Base-by-base conservation (phyloP, 2,113 vertebrate species). In the Megaptera novaeangliae region DNA sequence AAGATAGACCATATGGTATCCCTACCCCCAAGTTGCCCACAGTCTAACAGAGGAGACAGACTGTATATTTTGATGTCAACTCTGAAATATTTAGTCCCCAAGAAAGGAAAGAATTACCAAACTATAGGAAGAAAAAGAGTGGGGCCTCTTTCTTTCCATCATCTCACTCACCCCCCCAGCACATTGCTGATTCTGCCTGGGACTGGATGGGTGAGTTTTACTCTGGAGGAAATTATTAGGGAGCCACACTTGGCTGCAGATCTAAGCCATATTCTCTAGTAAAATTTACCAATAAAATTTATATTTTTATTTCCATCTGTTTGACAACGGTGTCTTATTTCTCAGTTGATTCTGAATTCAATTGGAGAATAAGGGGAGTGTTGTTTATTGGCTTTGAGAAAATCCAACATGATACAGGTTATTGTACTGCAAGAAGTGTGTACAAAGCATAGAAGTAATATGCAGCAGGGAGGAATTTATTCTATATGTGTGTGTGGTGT, bases 61-160 rank as follows among this genome's bases (percentile, higher is more conserved):
- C 80, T 96, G 78, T 94, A 49, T 92, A 78, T 96, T 97, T 97
- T 95, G 68, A 92, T 83, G 83, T 95, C 87, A 90, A 61, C 39
- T 94, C 90, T 96, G 74, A 96, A 94, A 95, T 96, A 92, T 63
- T 94, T 96, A 89, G 92, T 63, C 49, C 55, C 27, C 41, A 80
- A 34, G 74, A 89, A 86, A 83, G 68, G 41, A 77, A 94, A 95
- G 91, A 55, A 13, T 85, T 68, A 96, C 21, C 7, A 83, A 25
- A 41, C 41, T 89, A 63, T 55, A 68, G 92, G 55, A 96, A 91
- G 55, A 61, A 84, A 97, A 93, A 75, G 0, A 1, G 6, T 20
- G n/a, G 61, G 49, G 68, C 39, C 69, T 63, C 55, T 78, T 29
- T 49, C 31, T 94, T 72, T 59, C 63, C 39, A 61, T 55, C 27